Evolutionary conservation across 2,888 invertebrate genomes (phyloP), one percentile per base, ranked within the genome.

Genomic region (Orthonevra nobilis): DNA sequence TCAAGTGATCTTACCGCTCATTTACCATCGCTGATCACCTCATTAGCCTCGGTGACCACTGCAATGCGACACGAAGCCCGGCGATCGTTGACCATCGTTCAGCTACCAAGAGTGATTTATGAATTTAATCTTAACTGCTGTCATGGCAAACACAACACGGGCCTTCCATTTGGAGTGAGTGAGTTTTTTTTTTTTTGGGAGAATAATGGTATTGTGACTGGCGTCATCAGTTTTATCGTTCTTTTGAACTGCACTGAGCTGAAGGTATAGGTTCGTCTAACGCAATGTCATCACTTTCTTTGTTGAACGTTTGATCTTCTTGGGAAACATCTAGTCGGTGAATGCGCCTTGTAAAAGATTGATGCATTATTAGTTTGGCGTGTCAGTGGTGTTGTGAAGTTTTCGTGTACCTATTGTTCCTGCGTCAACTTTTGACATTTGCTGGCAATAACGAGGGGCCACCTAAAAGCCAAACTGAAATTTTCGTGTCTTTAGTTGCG

Each of bases 61-160:
- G 46, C 26, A 32, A 70, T 70, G 52, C 52, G 28, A 36, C 44
- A 4, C 20, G 3, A 28, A 9, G 30, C 10, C 15, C 38, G 4
- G n/a, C n/a, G 30, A 9, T 28, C 15, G 54, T 10, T n/a, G 14
- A 12, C 12, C 44, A 40, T 30, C 36, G 58, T 19, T 36, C 34
- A 7, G 34, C 42, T 32, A 23, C 34, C 32, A 3, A 46, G 48
- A 46, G 56, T 61, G 75, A 75, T 75, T 75, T 69, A 75, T 75
- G 68, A 61, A 54, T 36, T 28, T 50, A 61, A 75, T 75, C 63
- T 68, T 56, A 63, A 69, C 72, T 32, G 52, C 58, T 58, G 69
- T 70, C 69, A 61, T 19, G 42, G 40, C 54, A 14, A 56, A 61
- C 56, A 63, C 68, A 48, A 52, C 46, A 52, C 42, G 14, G 46